These are phyloP conservation scores for Plagodis dolabraria DNA, from an alignment of 2,888 invertebrate genomes.

Conservation along the genomic window DNA sequence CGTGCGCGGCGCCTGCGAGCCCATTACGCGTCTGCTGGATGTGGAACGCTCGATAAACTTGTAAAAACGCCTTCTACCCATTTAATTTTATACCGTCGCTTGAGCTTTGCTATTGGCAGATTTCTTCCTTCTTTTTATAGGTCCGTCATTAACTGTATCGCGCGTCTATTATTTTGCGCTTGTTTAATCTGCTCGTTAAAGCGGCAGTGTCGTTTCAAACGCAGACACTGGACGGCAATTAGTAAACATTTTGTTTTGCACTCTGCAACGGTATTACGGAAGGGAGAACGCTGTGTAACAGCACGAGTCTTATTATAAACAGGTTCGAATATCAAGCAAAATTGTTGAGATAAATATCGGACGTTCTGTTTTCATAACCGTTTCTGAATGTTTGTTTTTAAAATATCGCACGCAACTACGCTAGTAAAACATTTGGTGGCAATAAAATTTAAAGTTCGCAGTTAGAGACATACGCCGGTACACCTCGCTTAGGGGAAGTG, in stretches of 20 bases:
- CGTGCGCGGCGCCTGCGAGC: conserved; percentile 78
- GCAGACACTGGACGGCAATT: conserved; percentile 43
- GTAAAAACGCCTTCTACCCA: conserved; percentile 83
- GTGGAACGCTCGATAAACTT: conserved; percentile 84
- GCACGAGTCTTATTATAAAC: conserved; percentile 5
- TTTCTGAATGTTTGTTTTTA: conserved; percentile 14
- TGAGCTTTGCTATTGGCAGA: conserved; percentile 82
- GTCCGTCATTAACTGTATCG: conserved; percentile 75
- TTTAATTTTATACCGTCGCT: conserved; percentile 82
- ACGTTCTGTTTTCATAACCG: conserved; percentile 24
- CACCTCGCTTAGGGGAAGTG: conserved; percentile 56
- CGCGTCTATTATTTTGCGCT: conserved; percentile 68
- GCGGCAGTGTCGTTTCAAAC: conserved; percentile 50
- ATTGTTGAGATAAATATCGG: conserved; percentile 11
- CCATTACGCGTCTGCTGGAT: conserved; percentile 81
- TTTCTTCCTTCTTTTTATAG: conserved; percentile 76
- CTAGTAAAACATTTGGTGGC: conserved; percentile 36
- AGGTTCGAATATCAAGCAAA: conserved; percentile 7
- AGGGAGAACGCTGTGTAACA: conserved; percentile 23
- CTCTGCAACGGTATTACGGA: conserved; percentile 19
- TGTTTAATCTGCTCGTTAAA: conserved; percentile 64
- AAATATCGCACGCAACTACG: conserved; percentile 21
- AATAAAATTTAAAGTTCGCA: conserved; percentile 53
- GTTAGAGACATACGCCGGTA: conserved; percentile 50
- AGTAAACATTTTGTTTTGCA: conserved; percentile 40